Evolutionary conservation across 2,797 vertebrate genomes (phyloP).

Genomic region (Babyrousa celebensis): DNA sequence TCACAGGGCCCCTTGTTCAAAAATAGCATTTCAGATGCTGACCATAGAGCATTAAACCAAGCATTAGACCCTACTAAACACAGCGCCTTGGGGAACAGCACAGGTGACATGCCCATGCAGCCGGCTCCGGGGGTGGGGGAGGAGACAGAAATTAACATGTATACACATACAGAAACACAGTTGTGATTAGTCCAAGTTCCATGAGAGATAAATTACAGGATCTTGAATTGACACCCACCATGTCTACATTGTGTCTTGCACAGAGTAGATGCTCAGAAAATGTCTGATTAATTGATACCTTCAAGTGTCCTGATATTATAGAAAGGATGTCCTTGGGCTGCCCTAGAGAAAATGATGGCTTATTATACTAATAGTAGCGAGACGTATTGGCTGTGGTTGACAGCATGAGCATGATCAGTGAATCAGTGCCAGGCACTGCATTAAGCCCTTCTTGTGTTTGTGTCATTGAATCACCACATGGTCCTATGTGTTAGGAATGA

Average conservation of each 20-base stretch:
- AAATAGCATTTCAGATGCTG: neutral
- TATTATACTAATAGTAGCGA: neutral
- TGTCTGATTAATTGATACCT: neutral
- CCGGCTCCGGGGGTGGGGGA: rapidly evolving
- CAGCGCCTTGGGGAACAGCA: rapidly evolving
- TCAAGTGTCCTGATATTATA: neutral
- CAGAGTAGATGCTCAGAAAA: neutral
- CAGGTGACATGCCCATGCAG: neutral
- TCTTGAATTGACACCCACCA: neutral
- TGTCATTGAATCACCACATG: neutral
- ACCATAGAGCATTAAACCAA: neutral
- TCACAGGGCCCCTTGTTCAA: neutral
- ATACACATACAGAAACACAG: neutral
- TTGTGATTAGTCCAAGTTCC: neutral
- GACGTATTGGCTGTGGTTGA: neutral
- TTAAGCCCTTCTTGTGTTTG: neutral
- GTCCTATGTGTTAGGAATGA: neutral
- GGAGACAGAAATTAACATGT: neutral
- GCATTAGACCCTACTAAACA: neutral
- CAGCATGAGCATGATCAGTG: neutral
- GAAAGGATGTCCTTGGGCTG: too few relatives aligned
- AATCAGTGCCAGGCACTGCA: neutral
- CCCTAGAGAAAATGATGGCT: neutral
- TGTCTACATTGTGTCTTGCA: neutral
- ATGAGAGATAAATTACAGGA: neutral